These are phyloP conservation scores for Diplodus sargus DNA, from an alignment of 2,797 vertebrate species.

Conservation along the genomic window DNA sequence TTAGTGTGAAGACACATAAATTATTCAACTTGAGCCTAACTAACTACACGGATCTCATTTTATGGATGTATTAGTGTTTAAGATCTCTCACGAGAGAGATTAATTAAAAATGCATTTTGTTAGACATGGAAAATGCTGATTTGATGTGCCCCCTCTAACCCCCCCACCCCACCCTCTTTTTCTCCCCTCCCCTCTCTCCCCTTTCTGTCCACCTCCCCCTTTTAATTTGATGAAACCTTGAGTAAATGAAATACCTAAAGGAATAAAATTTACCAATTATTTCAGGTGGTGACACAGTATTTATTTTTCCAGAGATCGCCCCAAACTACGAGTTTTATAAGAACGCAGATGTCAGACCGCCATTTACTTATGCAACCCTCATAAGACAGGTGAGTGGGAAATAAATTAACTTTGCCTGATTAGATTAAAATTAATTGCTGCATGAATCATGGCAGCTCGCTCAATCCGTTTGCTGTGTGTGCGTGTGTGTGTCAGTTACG, in stretches of 20 bases:
- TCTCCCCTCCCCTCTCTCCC: not conserved
- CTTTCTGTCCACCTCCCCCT: not conserved
- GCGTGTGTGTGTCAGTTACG: constrained; percentile 66
- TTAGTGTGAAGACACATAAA: constrained; percentile 80
- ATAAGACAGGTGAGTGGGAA: constrained; percentile 99
- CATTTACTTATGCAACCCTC: constrained; percentile 99
- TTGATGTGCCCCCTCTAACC: constrained; percentile 74
- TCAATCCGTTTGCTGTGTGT: constrained; percentile 62
- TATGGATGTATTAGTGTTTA: constrained; percentile 85
- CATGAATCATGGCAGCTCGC: constrained; percentile 84
- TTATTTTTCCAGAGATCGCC: constrained; percentile 96
- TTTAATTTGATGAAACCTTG: constrained; percentile 85
- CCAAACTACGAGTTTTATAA: constrained; percentile 99
- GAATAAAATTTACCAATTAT: constrained; percentile 87
- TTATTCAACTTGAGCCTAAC: constrained; percentile 84
- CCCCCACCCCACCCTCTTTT: not conserved
- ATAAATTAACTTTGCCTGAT: constrained; percentile 94
- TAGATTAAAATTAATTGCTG: constrained; percentile 95
- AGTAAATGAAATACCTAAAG: constrained; percentile 81
- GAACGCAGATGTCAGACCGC: constrained; percentile 99
- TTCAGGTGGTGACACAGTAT: constrained; percentile 85
- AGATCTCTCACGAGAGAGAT: constrained; percentile 87
- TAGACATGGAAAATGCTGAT: constrained; percentile 87
- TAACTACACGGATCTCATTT: constrained; percentile 84
- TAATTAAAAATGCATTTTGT: constrained; percentile 90